phyloP scores from a whole-genome alignment of 2,113 vertebrate species.

The Neogale vison region DNA sequence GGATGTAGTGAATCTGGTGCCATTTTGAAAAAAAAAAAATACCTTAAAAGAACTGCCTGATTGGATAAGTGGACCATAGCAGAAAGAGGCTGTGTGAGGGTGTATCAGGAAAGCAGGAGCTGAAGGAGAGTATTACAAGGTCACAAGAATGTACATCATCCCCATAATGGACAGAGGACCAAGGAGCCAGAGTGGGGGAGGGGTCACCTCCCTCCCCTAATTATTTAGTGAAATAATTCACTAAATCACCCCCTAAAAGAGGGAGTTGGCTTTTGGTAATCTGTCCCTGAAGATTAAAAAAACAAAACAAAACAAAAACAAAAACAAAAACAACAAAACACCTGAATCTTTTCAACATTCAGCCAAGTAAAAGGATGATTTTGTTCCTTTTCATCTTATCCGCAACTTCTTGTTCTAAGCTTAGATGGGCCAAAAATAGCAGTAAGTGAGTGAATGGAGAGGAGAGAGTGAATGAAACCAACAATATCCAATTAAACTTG shows the following conservation, averaged over 20 bases:
- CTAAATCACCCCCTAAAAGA: conserved; percentile 4
- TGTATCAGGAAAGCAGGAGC: not conserved
- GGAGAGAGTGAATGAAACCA: not conserved
- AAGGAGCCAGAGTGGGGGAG: not conserved
- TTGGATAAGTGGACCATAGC: not conserved
- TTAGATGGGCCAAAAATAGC: not conserved
- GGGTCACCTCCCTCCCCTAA: not conserved
- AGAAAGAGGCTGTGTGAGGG: not conserved
- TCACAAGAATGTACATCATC: not conserved
- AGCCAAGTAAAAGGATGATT: not conserved
- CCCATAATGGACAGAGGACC: not conserved
- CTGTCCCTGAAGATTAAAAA: not conserved
- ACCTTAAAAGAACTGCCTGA: not conserved
- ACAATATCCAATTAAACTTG: not conserved
- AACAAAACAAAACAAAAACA: too few species aligned
- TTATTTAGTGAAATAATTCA: not conserved
- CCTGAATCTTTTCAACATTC: not conserved
- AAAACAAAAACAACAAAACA: too few species aligned
- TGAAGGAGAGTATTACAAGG: not conserved
- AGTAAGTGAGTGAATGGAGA: not conserved
- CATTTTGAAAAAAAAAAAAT: conserved; percentile 11
- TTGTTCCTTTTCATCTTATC: conserved; percentile 30
- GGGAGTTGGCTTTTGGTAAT: not conserved
- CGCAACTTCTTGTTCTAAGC: not conserved
- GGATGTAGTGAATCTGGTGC: not conserved